Base-by-base conservation (phyloP, 2,797 vertebrate genomes). In the Pipistrellus nathusii region DNA sequence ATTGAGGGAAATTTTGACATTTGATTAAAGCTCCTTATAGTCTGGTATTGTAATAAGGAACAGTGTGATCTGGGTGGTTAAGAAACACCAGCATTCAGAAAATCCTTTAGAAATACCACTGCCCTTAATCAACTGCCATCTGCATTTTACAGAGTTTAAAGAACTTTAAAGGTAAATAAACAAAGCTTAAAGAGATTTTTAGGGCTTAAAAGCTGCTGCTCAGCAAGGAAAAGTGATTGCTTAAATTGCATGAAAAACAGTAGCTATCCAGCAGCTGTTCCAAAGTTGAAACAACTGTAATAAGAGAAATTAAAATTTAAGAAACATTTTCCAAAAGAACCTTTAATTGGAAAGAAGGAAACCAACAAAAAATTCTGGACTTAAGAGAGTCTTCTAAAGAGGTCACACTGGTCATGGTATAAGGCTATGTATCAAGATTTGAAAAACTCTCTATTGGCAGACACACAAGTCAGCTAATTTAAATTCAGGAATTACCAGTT, bases 201-300 rank as follows among this genome's bases (percentile, higher is more conserved):
- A 94, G 73, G 51, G 71, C 72, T 94, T 90, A 96, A 93, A 94
- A 90, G 30, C 57, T 90, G 57, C 53, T 57, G 44, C 14, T 48
- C 23, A 75, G 8, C 32, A 93, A 82, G 77, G 78, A 87, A 85
- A 94, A 66, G 64, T 88, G 30, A 81, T 11, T 75, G 20, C 25
- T 88, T 11, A 92, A 62, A 94, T 20, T 84, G 30, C 66, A 62
- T 71, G 68, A 91, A 84, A 90, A 80, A 48, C 71, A 35, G 5
- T 48, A 59, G 48, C 25, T 41, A 88, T 91, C 80, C 55, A 62
- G 41, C 46, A 90, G 44, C 55, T 72, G 32, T 80, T 93, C 57
- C 66, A 62, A 57, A 84, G 72, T 20, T 75, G 44, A 8, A 86
- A 90, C 23, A 80, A 94, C 23, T 64, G 21, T 27, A 94, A 90